Base-by-base conservation (phyloP, 2,113 vertebrate species). In the Garra rufa region DNA sequence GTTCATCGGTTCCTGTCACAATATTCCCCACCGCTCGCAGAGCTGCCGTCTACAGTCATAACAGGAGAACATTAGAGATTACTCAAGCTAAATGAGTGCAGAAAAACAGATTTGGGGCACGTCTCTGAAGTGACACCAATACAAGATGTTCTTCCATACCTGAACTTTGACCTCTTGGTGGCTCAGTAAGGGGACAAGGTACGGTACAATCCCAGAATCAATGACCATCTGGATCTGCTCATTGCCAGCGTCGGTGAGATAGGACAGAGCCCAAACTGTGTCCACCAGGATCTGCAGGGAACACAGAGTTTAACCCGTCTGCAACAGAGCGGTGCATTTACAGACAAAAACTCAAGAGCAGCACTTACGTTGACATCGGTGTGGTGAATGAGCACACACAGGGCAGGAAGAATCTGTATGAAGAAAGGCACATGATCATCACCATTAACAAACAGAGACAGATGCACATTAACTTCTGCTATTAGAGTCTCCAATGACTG, bases 191-290 rank as follows among this genome's bases (percentile, higher is more conserved):
- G 98, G 98, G 74, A 99, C 98, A 95, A 99, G 92, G 89, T 99
- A 95, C 84, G 96, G 97, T 85, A 99, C 98, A 61, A 99, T 99
- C 57, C 96, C 96, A 0, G 98, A 99, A 88, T 99, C 98, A 78
- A 99, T 99, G 86, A 99, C 98, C 98, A 99, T 99, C 92, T 99
- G 98, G 93, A 99, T 99, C 92, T 99, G 98, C 90, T 99, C 98
- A 11, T 99, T 99, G 80, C 98, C 98, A 84, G 98, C 98, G 83
- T 99, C 98, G 0, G 98, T 99, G 89, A 99, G 95, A 88, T 99
- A 99, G 30, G 98, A 99, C 78, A 99, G 95, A 0, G 98, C 98
- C 98, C 98, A 99, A 79, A 99, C 98, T 0, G 98, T 99, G 92
- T 99, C 98, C 88, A 99, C 98, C 94, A 99, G 92, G 89, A 99